Base-by-base conservation (phyloP, 2,113 vertebrate genomes). In the Ciconia stormi region DNA sequence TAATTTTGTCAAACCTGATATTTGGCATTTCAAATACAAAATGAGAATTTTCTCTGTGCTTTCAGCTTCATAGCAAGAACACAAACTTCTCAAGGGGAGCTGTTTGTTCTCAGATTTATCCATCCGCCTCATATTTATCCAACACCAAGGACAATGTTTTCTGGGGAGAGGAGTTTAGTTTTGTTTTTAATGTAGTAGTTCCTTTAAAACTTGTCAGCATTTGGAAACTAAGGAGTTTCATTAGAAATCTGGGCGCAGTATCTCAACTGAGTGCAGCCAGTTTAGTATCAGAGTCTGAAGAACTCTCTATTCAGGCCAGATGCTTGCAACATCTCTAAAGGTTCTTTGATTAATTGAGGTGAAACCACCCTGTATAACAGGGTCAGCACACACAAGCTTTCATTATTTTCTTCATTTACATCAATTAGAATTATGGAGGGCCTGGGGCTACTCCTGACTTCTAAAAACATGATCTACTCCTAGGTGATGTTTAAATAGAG, bases 291-390 rank as follows among this genome's bases (percentile, higher is more conserved):
- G 95, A 96, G 94, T 97, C 95, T 96, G 93, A 95, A 97, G 98
- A 96, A 58, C 96, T 98, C 96, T 97, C 92, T 95, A 87, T 98
- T 98, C 94, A 84, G 76, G 94, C 95, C 97, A 99, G 98, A 99
- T 99, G 98, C 98, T 98, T 98, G 95, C 97, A 98, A 98, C 98
- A 98, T 98, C 98, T 99, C 98, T 97, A 96, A 97, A 97, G 98
- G 97, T 99, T 98, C 97, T 98, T 98, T 99, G 98, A 99, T 99
- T 99, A 99, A 99, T 99, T 99, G 99, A 98, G 98, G 99, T 99
- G 98, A 99, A 96, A 98, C 92, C 97, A 98, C 98, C 97, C 96
- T 97, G 97, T 98, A 98, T 98, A 99, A 98, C 98, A 99, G 99
- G 99, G 99, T 99, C 99, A 99, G 96, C 97, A 98, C 95, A 98